phyloP scores from a whole-genome alignment of 2,888 invertebrate species.

The Dromius quadrimaculatus region DNA sequence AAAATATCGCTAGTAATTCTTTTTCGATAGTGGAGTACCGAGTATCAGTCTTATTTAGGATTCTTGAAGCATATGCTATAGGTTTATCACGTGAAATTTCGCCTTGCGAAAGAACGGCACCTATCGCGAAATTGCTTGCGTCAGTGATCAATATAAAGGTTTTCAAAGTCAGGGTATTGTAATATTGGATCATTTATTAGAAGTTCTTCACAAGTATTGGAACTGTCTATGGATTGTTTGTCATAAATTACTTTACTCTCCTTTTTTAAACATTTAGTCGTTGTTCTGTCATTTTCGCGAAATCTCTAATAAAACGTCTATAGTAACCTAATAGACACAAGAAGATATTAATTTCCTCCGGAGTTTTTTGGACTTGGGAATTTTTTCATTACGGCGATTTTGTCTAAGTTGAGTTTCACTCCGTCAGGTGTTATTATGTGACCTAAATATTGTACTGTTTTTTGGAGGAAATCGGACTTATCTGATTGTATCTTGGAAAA shows the following conservation, averaged over 20 bases:
- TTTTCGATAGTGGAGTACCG: conserved; percentile 59
- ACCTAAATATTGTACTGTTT: neutral
- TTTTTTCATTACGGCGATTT: neutral
- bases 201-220: neutral
- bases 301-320: neutral
- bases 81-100: neutral
- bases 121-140: neutral
- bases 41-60: neutral
- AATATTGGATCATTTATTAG: conserved; percentile 47
- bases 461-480: neutral
- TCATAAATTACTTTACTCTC: neutral
- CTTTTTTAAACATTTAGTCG: neutral
- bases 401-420: neutral
- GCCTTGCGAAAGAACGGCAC: neutral
- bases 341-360: neutral
- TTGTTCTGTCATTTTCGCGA: neutral
- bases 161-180: conserved; percentile 53
- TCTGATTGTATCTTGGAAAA: neutral
- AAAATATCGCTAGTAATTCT: conserved; percentile 52
- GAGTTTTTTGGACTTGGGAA: neutral
- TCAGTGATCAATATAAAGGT: conserved; percentile 54
- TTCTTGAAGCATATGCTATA: neutral
- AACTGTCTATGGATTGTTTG: neutral
- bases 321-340: neutral
- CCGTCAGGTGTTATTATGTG: neutral